Evolutionary conservation across 2,113 vertebrate genomes (phyloP), one percentile per base, ranked within the genome.

Genomic region (Pseudorasbora parva): DNA sequence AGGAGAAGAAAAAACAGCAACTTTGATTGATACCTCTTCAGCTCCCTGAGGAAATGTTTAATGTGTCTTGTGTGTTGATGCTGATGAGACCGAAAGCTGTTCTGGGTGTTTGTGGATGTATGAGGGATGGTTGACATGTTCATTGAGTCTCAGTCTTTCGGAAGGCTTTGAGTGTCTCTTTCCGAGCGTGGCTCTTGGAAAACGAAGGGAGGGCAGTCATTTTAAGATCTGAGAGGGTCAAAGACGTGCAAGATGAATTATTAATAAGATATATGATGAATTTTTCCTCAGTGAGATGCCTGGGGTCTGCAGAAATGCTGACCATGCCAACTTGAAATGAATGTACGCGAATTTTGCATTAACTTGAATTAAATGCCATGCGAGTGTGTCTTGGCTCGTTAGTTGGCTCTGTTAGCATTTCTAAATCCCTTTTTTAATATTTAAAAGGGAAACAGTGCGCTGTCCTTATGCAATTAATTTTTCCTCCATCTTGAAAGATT

Each of bases 191-290:
- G 37, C 3, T 21, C 14, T 3, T 37, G 12, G 60, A 62, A 56
- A 54, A 73, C 8, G 45, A 76, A 69, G 17, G 21, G n/a, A 51
- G 62, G 25, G 86, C 82, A 19, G 23, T 60, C 88, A 88, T 51
- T 78, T 86, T 87, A 85, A 90, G 88, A 89, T 81, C 56, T 84
- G 47, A 30, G 72, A 51, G 83, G 85, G 86, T 88, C 86, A 64
- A 73, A 78, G 66, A 41, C 66, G 80, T 89, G 87, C 84, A 75
- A 86, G 74, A 86, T 93, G 89, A 92, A 93, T 94, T 91, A 94
- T 93, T 93, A 84, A 74, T 82, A 89, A 79, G 89, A 88, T 91
- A 89, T 88, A 89, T 91, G 89, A 92, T 92, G 91, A 94, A 89
- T 91, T 85, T 88, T 87, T 87, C 89, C 89, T 89, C 91, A 78